Base-by-base conservation (phyloP, 2,113 vertebrate species). In the Sphyrna mokarran region DNA sequence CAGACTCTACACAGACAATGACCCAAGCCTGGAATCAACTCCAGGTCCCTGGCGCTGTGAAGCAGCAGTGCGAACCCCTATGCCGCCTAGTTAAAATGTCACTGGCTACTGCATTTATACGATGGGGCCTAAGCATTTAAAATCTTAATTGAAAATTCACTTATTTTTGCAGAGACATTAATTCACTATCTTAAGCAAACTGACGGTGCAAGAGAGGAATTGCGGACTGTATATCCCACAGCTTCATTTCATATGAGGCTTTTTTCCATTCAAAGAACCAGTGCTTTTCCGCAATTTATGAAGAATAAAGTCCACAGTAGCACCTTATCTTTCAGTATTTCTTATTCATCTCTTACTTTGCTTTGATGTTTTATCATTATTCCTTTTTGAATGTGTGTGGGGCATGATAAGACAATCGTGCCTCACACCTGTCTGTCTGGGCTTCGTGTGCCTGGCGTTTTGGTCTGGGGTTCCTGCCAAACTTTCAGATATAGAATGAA, bases 341-440 rank as follows among this genome's bases (percentile, higher is more conserved):
- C 33, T 93, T 68, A 33, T 66, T 93, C 33, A 66, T 66, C 61
- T 66, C 29, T 91, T 93, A 40, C 37, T 66, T 93, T 66, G 61
- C 89, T 93, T 93, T 66, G 61, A 93, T n/a, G 61, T 18, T 18
- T 93, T 66, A 93, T 93, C 89, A 11, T 43, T 10, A n/a, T 22
- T 93, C 66, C 89, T n/a, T 63, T 66, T 16, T 91, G 89, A 66
- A 33, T 68, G 33, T 66, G 61, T 93, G 61, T 66, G 89, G 33
- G 54, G 29, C 3, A 91, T 63, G 87, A n/a, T 91, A n/a, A 33
- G 14, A 58, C 58, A 68, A 18, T 23, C 7, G 1, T 68, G n/a
- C 63, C 61, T 93, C 89, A 68, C 61, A 93, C 61, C 89, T 93
- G 89, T 68, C 61, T 93, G 61, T 93, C 89, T 91, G 61, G 89